Conservation (phyloP, 2,113 vertebrate species). For the Phaethornis superciliosus region DNA sequence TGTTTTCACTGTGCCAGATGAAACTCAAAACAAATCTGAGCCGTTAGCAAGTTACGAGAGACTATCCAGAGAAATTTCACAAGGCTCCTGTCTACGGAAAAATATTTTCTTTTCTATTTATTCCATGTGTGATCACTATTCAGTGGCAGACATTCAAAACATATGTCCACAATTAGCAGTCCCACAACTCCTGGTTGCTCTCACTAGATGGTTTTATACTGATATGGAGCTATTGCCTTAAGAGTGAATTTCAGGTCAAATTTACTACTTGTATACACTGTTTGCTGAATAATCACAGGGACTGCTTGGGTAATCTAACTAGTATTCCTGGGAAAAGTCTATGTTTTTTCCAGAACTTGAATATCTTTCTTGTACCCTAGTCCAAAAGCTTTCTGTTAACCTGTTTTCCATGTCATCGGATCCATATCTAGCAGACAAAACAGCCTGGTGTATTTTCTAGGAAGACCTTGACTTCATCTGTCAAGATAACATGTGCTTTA, state of each 20-base stretch:
- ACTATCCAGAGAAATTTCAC: conserved; percentile 13
- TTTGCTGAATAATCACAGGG: neutral
- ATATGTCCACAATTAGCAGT: neutral
- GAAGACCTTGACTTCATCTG: conserved; percentile 6
- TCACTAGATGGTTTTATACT: neutral
- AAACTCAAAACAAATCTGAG: conserved; percentile 16
- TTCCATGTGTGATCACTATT: neutral
- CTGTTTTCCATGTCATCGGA: neutral
- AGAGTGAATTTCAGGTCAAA: neutral
- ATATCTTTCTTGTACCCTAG: neutral
- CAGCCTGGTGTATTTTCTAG: neutral
- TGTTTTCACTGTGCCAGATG: neutral
- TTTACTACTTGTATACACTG: neutral
- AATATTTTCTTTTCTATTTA: conserved; percentile 19
- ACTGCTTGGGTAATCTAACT: neutral
- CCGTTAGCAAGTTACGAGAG: neutral
- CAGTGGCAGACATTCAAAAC: neutral
- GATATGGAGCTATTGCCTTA: neutral
- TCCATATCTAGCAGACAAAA: neutral
- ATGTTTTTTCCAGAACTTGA: neutral
- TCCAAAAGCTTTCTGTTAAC: neutral
- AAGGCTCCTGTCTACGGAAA: neutral
- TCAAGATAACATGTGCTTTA: neutral
- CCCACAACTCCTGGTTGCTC: neutral
- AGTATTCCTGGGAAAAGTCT: neutral